Percentiles rank a stretch among this genome's conserved stretches.
These are phyloP conservation scores for Danio aesculapii DNA, from an alignment of 2,797 vertebrate genomes.

Conservation along the genomic window DNA sequence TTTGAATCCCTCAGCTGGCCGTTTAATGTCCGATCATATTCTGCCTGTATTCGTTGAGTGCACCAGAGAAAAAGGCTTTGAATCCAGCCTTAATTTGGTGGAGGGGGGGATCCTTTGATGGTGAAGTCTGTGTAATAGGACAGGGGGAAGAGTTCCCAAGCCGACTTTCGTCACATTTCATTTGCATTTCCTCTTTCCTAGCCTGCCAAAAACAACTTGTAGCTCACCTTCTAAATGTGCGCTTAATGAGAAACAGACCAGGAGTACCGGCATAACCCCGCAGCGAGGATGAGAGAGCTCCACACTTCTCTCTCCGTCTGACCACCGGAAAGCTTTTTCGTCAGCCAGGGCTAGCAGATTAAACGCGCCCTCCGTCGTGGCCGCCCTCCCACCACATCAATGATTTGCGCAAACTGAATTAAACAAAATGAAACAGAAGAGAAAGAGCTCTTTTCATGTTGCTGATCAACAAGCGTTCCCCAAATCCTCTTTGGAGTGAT, in stretches of 20 bases:
- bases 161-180: slow-evolving; percentile 22
- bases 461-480: slow-evolving; percentile 38
- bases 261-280: slow-evolving; percentile 3
- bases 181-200: slow-evolving; percentile 53
- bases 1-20: slow-evolving; percentile 39
- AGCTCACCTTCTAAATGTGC: slow-evolving; percentile 43
- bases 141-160: slow-evolving; percentile 15
- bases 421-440: slow-evolving; percentile 54
- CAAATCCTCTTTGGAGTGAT: slow-evolving; percentile 55
- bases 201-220: slow-evolving; percentile 49
- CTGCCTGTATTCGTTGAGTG: neutral
- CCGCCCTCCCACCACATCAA: slow-evolving; percentile 55
- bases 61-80: slow-evolving; percentile 31
- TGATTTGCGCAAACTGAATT: slow-evolving; percentile 51
- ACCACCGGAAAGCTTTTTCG: slow-evolving; percentile 44
- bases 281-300: slow-evolving; percentile 41
- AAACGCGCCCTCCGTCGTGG: slow-evolving; percentile 25
- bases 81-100: slow-evolving; percentile 46
- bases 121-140: slow-evolving; percentile 42
- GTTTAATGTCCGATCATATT: slow-evolving; percentile 40
- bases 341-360: slow-evolving; percentile 51
- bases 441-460: slow-evolving; percentile 50
- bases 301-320: slow-evolving; percentile 16
- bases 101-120: slow-evolving; percentile 52
- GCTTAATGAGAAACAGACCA: slow-evolving; percentile 55